phyloP scores from a whole-genome alignment of 2,888 invertebrate species.

The Torymus aiolomorphi region DNA sequence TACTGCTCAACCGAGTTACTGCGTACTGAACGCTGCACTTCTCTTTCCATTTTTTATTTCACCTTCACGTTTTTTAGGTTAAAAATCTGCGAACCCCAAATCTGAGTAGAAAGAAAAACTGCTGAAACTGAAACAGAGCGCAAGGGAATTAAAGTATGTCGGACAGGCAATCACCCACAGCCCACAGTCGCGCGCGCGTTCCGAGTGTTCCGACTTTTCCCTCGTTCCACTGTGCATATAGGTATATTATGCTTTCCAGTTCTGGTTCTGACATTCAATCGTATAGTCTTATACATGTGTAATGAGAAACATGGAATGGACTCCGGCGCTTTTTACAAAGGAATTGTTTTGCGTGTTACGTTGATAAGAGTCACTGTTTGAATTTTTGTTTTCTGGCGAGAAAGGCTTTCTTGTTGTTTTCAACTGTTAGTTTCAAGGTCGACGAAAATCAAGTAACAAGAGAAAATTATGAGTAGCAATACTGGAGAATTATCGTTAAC shows the following conservation, averaged over 20 bases:
- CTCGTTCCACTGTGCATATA: conserved; percentile 12
- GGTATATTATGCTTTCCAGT: no score
- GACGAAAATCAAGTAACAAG: background rate
- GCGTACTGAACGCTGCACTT: no score
- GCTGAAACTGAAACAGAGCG: no score
- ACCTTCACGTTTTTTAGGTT: no score
- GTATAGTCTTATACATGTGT: no score
- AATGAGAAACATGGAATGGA: conserved; percentile 49
- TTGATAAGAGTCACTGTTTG: background rate
- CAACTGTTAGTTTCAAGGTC: background rate
- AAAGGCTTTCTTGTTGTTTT: background rate
- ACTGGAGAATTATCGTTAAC: conserved; percentile 58
- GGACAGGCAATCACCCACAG: background rate
- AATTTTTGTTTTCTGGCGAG: background rate
- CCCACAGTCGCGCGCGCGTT: conserved; percentile 6
- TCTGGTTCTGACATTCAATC: no score
- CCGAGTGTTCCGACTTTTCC: conserved; percentile 17
- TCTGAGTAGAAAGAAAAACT: no score
- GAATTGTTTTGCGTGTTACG: background rate
- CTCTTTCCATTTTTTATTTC: no score
- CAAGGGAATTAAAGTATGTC: no score
- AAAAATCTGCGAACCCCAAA: no score
- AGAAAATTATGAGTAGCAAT: conserved; percentile 58
- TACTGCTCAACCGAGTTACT: no score
- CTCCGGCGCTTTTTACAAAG: conserved; percentile 44